Base-by-base conservation (phyloP, 2,113 vertebrate genomes). In the Anser brachyrhynchus region DNA sequence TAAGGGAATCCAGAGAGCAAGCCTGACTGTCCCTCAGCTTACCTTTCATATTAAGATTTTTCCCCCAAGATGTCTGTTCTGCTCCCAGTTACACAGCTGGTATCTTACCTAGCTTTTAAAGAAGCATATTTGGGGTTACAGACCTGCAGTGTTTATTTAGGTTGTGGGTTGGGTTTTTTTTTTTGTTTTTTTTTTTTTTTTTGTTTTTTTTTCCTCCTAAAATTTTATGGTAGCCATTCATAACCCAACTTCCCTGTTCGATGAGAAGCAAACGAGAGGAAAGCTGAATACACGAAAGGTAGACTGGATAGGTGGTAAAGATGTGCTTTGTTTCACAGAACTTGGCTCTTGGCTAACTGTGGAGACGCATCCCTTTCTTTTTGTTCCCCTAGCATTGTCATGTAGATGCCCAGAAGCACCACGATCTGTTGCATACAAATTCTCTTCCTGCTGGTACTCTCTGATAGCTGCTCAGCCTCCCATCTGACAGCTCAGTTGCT, bases 121-220 rank as follows among this genome's bases (percentile, higher is more conserved):
- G 65, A 49, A 55, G n/a, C 5, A 11, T 25, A 71, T 9, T 74
- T 83, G 66, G 67, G 37, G 35, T 59, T 92, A 37, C 43, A 62
- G 54, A 31, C 7, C 39, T 76, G 7, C 3, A 44, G n/a, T 51
- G 29, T 82, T 61, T 54, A 25, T 25, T 83, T 77, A 7, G 64
- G 43, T 87, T 78, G 13, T 0, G 0, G 26, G 1, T 20, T 46
- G 46, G 43, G n/a, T n/a, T n/a, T n/a, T 39, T 39, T 39, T 23
- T 51, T 23, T 23, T 12, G 11, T 35, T 64, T 0, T 75, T n/a
- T 46, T 85, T 90, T 15, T 39, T 39, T 39, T 23, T 51, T 23
- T 23, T 12, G 11, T 35, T 64, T 0, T 75, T 75, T 46, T 85
- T 90, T 15, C 12, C 35, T 74, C 37, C 77, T 43, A 52, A 69